phyloP scores from a whole-genome alignment of 2,888 invertebrate species.

The Caenorhabditis panamensis region DNA sequence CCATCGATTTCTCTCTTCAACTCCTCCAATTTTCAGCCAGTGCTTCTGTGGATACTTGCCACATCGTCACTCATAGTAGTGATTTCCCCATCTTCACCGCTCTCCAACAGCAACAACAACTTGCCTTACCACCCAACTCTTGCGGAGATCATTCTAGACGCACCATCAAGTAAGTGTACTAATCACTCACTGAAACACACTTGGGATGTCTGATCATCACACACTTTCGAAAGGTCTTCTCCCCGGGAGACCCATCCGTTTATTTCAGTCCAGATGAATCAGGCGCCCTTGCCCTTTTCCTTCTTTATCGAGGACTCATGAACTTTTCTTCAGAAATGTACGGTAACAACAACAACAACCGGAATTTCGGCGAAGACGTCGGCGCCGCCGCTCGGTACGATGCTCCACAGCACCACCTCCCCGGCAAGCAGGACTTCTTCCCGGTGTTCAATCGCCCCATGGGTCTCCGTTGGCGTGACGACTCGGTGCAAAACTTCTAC shows the following conservation, averaged over 20 bases:
- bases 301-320: background rate
- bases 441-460: conserved; percentile 31
- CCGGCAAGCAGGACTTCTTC: conserved; percentile 6
- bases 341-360: background rate
- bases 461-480: conserved; percentile 61
- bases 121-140: conserved; percentile 7
- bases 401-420: background rate
- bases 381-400: background rate
- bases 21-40: conserved; percentile 37
- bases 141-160: conserved; percentile 17
- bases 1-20: background rate
- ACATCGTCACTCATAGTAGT: conserved; percentile 48
- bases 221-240: background rate
- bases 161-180: conserved; percentile 20
- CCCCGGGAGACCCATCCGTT: background rate
- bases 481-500: conserved; percentile 37
- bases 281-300: background rate
- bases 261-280: background rate
- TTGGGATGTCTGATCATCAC: conserved; percentile 22
- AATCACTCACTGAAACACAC: no score
- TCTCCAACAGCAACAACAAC: background rate
- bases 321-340: conserved; percentile 44
- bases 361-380: background rate
- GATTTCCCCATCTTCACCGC: conserved; percentile 10
- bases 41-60: conserved; percentile 52